Base-by-base conservation (phyloP, 2,888 invertebrate species). In the Keiferia lycopersicella region DNA sequence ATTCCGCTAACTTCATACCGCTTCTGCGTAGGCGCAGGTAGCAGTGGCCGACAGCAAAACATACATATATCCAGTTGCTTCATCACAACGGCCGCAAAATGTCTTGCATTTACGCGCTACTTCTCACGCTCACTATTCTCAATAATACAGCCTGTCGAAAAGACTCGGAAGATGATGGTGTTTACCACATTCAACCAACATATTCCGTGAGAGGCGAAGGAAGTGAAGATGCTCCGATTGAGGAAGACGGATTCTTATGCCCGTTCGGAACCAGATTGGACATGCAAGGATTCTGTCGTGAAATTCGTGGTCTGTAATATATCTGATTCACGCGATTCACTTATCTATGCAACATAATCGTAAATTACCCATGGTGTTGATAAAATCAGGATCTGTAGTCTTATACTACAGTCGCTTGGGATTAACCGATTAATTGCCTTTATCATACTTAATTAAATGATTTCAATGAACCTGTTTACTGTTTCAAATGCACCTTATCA, bases 201-300 rank as follows among this genome's bases (percentile, higher is more conserved):
- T n/a, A n/a, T n/a, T n/a, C 16, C 7, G 16, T 56, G 8, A 34
- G 26, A 56, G n/a, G n/a, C 4, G 56, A 56, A 16, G 56, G 30
- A 16, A 14, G 22, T n/a, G 78, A 79, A 30, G 86, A 88, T 53
- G 88, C 88, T 0, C 86, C 87, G 0, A 70, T 69, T 11, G 66
- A 69, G 20, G 69, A 67, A 11, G 58, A 59, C 6, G 61, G 34
- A 4, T 69, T 62, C 12, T 2, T 3, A 0, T 89, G 88, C 58
- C 80, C 81, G 0, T 72, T 76, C 1, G 88, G 88, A 18, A 77
- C 68, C 16, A 68, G 77, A 65, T 57, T 73, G 70, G 89, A 88
- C 63, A 50, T 77, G 16, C 67, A 71, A 0, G 84, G 86, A 14
- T 69, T 73, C 30, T 89, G 89, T 64, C 82, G 89, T 20, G 86